These are phyloP conservation scores for Cyclophora albipunctata DNA, from an alignment of 2,888 invertebrate genomes.

Conservation along the genomic window DNA sequence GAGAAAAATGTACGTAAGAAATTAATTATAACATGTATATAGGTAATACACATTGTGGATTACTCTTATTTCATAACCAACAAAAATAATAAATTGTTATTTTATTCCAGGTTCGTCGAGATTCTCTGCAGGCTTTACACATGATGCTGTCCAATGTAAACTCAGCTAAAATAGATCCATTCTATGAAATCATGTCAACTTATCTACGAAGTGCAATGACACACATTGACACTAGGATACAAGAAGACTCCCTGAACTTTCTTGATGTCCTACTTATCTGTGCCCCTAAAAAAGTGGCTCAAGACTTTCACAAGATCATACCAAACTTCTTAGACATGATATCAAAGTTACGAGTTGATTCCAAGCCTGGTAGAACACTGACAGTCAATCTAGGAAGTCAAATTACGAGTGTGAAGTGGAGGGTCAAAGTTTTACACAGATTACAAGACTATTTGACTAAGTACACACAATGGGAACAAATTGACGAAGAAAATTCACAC, in stretches of 20 bases:
- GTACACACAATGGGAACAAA: constrained; percentile 30
- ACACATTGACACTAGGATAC: constrained; percentile 85
- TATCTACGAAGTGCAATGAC: constrained; percentile 93
- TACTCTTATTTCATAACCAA: not conserved
- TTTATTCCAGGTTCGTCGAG: constrained; percentile 66
- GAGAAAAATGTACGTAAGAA: constrained; percentile 73
- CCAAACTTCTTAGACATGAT: constrained; percentile 90
- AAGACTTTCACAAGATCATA: constrained; percentile 81
- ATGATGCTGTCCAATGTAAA: constrained; percentile 55
- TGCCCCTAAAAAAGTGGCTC: constrained; percentile 79
- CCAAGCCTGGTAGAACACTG: constrained; percentile 79
- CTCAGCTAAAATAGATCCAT: constrained; percentile 78
- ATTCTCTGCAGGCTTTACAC: constrained; percentile 74
- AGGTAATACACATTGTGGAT: not conserved
- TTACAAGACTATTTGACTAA: constrained; percentile 72
- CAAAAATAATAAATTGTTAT: not conserved
- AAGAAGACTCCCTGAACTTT: constrained; percentile 87
- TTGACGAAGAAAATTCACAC: constrained; percentile 19
- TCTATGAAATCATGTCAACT: constrained; percentile 84
- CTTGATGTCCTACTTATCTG: constrained; percentile 84
- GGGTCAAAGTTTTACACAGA: constrained; percentile 83
- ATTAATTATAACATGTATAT: too few species aligned
- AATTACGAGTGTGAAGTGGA: constrained; percentile 85
- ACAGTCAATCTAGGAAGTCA: constrained; percentile 82
- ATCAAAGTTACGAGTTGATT: constrained; percentile 80